Evolutionary conservation across 2,113 vertebrate species (phyloP).

Genomic region (Cyprinus carpio): DNA sequence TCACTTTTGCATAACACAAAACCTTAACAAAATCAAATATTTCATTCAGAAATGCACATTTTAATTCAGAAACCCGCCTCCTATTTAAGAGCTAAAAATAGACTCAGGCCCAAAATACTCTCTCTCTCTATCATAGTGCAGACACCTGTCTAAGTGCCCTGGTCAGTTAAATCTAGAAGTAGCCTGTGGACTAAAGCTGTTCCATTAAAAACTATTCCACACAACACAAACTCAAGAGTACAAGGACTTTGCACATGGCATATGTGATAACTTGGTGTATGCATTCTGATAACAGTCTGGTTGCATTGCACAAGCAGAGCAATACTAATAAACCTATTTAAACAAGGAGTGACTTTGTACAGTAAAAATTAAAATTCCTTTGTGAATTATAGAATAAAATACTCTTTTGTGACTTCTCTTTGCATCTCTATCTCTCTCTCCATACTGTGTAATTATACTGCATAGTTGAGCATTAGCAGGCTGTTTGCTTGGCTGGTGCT

Average conservation of each 20-base stretch:
- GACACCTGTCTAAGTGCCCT: neutral
- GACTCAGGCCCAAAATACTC: neutral
- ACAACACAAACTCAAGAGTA: neutral
- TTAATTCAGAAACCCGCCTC: neutral
- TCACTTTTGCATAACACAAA: conserved; percentile 16
- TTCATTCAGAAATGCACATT: conserved; percentile 6
- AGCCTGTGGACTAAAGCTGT: conserved; percentile 6
- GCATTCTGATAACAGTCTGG: conserved; percentile 10
- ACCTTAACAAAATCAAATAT: conserved; percentile 12
- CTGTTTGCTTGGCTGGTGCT: conserved; percentile 13
- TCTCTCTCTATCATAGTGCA: neutral
- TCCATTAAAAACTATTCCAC: conserved; percentile 9
- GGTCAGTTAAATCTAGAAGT: conserved; percentile 4
- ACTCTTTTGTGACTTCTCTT: neutral
- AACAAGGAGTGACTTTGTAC: neutral
- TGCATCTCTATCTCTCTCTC: neutral
- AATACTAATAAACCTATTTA: neutral
- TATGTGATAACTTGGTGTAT: neutral
- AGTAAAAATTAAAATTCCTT: neutral
- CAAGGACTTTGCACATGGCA: conserved; percentile 1
- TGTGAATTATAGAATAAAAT: neutral
- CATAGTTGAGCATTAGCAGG: conserved; percentile 8
- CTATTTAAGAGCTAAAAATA: conserved; percentile 7
- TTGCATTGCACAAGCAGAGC: conserved; percentile 1
- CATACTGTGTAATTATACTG: conserved; percentile 3